Conservation (phyloP, 2,113 vertebrate species). For the Meleagris gallopavo region DNA sequence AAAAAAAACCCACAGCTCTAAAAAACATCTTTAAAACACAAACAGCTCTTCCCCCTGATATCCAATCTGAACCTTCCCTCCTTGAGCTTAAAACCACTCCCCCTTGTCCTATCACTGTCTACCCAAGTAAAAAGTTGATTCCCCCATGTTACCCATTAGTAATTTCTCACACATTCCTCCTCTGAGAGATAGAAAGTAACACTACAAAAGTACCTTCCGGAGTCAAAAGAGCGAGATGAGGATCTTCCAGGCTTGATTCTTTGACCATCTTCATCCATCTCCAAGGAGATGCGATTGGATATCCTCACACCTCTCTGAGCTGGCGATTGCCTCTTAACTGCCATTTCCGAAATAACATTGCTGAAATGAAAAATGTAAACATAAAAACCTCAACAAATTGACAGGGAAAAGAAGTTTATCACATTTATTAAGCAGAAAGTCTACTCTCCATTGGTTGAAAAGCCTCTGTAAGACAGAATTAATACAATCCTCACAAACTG, state of each 20-base stretch:
- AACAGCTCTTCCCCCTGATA: neutral
- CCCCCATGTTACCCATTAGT: neutral
- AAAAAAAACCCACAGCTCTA: too few relatives aligned
- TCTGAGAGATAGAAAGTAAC: neutral
- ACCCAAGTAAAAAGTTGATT: too few relatives aligned
- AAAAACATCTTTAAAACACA: neutral
- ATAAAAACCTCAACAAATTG: neutral
- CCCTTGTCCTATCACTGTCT: too few relatives aligned
- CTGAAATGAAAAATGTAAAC: conserved; percentile 73
- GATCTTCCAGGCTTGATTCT: conserved; percentile 48
- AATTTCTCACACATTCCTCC: neutral
- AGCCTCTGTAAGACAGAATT: neutral
- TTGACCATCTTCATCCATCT: conserved; percentile 82
- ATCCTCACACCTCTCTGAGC: neutral
- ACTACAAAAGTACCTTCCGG: conserved; percentile 68
- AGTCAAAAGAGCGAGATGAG: neutral
- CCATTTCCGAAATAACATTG: conserved; percentile 88
- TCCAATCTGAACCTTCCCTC: too few relatives aligned
- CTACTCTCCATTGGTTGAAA: neutral
- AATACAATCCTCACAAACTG: neutral
- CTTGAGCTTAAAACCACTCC: too few relatives aligned
- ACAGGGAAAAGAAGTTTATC: neutral
- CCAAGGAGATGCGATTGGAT: conserved; percentile 73
- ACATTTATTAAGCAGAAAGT: neutral
- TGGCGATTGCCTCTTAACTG: conserved; percentile 73